Evolutionary conservation across 1,140 invertebrate genomes (phyloP).

Genomic region (Macrosteles quadrilineatus): DNA sequence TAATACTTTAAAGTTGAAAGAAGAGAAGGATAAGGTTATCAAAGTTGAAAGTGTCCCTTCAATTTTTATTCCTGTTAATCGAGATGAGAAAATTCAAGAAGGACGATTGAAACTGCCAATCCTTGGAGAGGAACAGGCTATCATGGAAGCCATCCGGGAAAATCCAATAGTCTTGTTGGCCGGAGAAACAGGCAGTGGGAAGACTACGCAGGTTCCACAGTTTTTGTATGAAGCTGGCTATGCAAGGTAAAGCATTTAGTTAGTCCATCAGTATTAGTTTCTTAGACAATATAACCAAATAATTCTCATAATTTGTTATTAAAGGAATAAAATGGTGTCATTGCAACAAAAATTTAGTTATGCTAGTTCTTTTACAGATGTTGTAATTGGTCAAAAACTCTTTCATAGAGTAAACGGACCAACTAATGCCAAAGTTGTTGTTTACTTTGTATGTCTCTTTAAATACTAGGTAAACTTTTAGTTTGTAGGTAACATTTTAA

Average conservation of each 20-base stretch:
- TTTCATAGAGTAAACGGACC: no score
- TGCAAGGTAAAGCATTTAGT: conserved; percentile 67
- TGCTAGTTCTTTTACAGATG: no score
- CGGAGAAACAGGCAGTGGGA: conserved; percentile 92
- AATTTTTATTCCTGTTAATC: conserved; percentile 73
- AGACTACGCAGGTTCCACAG: conserved; percentile 98
- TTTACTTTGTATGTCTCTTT: no score
- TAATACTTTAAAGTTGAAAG: conserved; percentile 17
- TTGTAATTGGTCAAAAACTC: no score
- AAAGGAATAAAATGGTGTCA: no score
- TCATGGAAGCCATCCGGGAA: conserved; percentile 96
- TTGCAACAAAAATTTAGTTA: no score
- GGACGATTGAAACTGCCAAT: conserved; percentile 90
- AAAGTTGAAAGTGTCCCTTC: conserved; percentile 53
- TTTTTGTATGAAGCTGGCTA: conserved; percentile 99
- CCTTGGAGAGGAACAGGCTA: conserved; percentile 89
- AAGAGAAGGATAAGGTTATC: neutral
- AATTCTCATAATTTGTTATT: no score
- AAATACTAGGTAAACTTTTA: no score
- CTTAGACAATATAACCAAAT: no score
- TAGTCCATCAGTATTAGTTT: no score
- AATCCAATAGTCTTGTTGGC: conserved; percentile 85
- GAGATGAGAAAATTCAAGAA: conserved; percentile 76
- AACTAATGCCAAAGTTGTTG: no score
- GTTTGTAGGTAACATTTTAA: no score